A percentile compares a stretch with the other conserved stretches of the same genome.
These are phyloP conservation scores for Augiades crinisus DNA, from an alignment of 2,888 invertebrate species.

Conservation along the genomic window DNA sequence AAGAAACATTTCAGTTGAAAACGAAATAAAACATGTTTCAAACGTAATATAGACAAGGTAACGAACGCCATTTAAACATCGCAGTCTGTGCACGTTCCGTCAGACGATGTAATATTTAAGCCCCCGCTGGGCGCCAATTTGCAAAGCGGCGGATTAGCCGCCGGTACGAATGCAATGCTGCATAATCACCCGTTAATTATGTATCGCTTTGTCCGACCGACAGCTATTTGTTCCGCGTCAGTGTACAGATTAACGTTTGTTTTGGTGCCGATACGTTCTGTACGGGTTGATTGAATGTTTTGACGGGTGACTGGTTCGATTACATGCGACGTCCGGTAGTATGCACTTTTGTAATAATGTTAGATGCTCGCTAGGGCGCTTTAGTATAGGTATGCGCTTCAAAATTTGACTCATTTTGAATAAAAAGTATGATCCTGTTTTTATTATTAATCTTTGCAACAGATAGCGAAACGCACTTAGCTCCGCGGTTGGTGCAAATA, in stretches of 20 bases:
- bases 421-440: no score
- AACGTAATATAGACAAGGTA: no score
- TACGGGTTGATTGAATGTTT: background rate
- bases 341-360: no score
- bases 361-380: no score
- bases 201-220: constrained; percentile 18
- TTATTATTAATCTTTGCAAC: no score
- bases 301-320: background rate
- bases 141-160: constrained; percentile 34
- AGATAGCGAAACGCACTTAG: no score
- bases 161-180: constrained; percentile 23
- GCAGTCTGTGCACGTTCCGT: constrained; percentile 1
- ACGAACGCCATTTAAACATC: constrained; percentile 1
- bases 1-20: no score
- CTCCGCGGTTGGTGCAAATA: no score
- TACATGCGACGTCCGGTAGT: background rate
- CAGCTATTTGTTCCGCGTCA: constrained; percentile 4
- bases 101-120: constrained; percentile 26
- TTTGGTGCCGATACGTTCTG: background rate
- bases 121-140: constrained; percentile 47
- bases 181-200: constrained; percentile 20
- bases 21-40: no score
- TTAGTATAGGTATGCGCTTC: no score
- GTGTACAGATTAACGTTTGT: constrained; percentile 2
- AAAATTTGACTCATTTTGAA: no score